Evolutionary conservation across 2,888 invertebrate genomes (phyloP), one percentile per base, ranked within the genome.

Genomic region (Rotaria socialis): DNA sequence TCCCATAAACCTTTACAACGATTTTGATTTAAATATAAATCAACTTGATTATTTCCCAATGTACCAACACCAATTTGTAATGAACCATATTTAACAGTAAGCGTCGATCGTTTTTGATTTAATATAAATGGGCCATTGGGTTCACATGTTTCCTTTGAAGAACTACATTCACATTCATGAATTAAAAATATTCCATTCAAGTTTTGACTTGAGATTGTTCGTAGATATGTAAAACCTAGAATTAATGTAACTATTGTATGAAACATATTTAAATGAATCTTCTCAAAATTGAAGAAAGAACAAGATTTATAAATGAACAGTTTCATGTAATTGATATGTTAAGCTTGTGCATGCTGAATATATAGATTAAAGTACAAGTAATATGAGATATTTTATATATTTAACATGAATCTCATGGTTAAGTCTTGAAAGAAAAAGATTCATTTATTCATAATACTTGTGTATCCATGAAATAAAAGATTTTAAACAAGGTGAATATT

Each of bases 1-100:
- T 67, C 35, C 41, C 47, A 80, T 80, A 19, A 8, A 47, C 75
- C 75, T 80, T 80, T 80, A 80, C 75, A 80, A 43, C 75, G 75
- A 43, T 43, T 80, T 43, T 47, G 24, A 80, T 80, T 80, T 22
- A 80, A 10, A 24, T 22, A 47, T 24, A 80, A 6, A 47, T 80
- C 75, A 10, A 80, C 2, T 47, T 47, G 19, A 24, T 80, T 80
- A 22, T 80, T 47, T 43, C 22, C 43, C 10, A 24, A 47, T 11
- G 75, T 24, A 14, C 75, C 75, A 47, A n/a, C 8, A 47, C 75
- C 75, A 80, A 80, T 47, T 80, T 80, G 75, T 80, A 16, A 11
- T 47, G 41, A n/a, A 43, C 75, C 75, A 24, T 80, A 80, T 47
- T 19, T 16, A 47, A 80, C 11, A 10, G 43, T 24, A 22, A 80